Evolutionary conservation across 1,140 invertebrate species (phyloP), one percentile per base, ranked within the genome.

Genomic region (Drosophila athabasca): DNA sequence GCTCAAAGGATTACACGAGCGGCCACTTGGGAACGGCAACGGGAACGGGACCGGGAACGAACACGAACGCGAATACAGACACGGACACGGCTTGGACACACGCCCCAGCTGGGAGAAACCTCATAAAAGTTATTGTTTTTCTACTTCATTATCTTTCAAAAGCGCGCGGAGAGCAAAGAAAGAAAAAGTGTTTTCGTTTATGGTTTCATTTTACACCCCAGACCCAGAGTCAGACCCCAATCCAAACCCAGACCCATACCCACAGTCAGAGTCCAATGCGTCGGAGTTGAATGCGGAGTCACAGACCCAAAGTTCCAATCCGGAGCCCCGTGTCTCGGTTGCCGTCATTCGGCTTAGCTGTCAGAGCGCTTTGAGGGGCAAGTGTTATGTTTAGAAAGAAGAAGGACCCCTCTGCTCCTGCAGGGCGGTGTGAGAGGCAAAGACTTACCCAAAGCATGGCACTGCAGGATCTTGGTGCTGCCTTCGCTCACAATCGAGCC

Each of bases 401-500:
- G 73, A 73, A 31, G 66, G 54, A 26, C 60, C 26, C 4, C 46
- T 19, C 22, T 11, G 22, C 17, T 19, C 17, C 17, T 19, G 17
- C 17, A 19, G 17, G 22, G 3, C 0, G 22, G 22, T 24, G 9
- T 41, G 57, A 0, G 45, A 39, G 11, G 7, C 8, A 46, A 62
- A 55, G 26, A 93, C 94, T 95, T 93, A 97, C 96, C 96, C 92
- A 95, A 93, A 17, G 96, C 96, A 92, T 96, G 95, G 92, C 96
- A 97, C 92, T 97, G 96, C 61, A 97, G 93, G 92, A 97, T 97
- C 94, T 97, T 98, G 11, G 95, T 97, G 69, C 95, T 94, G 89
- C 96, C 96, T 93, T 97, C 96, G 90, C 94, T 95, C 76, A 97
- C 95, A 85, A 97, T 95, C 89, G 95, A 96, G 71, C 96, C 96